Evolutionary conservation across 2,113 vertebrate genomes (phyloP).

Genomic region (Columbina picui): DNA sequence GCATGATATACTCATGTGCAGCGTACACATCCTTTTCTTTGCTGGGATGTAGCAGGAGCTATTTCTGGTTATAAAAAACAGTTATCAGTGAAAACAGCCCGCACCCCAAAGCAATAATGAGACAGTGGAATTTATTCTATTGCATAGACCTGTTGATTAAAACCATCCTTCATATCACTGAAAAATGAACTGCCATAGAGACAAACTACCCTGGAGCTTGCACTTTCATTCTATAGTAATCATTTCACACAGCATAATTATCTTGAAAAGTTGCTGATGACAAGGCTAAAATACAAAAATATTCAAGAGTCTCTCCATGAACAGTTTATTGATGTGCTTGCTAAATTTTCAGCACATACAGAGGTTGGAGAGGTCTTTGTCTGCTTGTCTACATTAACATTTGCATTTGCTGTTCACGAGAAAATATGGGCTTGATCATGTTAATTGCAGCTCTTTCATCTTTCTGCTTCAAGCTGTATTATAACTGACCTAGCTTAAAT

Average conservation of each 20-base stretch:
- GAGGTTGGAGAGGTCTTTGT: constrained; percentile 15
- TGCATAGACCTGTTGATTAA: constrained; percentile 40
- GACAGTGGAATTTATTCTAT: constrained; percentile 32
- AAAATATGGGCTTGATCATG: background rate
- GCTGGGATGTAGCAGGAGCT: background rate
- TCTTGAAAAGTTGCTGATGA: constrained; percentile 56
- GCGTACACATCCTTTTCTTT: background rate
- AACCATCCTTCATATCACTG: constrained; percentile 12
- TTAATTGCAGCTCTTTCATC: constrained; percentile 58
- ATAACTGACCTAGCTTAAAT: constrained; percentile 15
- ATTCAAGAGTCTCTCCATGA: background rate
- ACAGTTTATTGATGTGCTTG: constrained; percentile 10
- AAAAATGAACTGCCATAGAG: constrained; percentile 46
- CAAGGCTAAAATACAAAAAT: constrained; percentile 52
- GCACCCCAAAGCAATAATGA: background rate
- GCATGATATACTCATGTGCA: background rate
- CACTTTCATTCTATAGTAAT: constrained; percentile 40
- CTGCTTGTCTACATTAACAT: constrained; percentile 11
- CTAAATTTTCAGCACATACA: constrained; percentile 29
- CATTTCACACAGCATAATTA: constrained; percentile 51
- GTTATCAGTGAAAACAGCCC: background rate
- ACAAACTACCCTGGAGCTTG: constrained; percentile 28
- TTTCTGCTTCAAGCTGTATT: constrained; percentile 1
- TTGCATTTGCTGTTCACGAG: constrained; percentile 15
- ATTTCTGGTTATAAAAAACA: background rate